Conservation (phyloP, 2,113 vertebrate genomes). For the Synchiropus splendidus region DNA sequence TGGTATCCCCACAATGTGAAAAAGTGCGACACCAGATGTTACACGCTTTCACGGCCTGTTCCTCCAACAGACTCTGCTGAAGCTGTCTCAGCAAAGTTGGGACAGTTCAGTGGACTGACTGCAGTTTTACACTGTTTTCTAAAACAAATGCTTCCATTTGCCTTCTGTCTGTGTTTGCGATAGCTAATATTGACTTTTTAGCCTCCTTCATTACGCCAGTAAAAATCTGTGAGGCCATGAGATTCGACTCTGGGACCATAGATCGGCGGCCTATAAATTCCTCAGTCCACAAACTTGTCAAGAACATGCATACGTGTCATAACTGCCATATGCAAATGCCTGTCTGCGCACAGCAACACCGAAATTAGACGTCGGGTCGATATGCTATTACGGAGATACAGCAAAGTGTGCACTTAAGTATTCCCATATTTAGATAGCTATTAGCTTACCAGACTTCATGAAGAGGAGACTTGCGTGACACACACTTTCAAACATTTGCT, state of each 20-base stretch:
- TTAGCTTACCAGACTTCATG: slow-evolving; percentile 41
- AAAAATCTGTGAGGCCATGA: slow-evolving; percentile 28
- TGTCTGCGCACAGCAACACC: slow-evolving; percentile 27
- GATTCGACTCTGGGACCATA: slow-evolving; percentile 3
- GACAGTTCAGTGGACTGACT: too few relatives aligned
- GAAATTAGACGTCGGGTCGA: slow-evolving; percentile 40
- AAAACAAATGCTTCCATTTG: too few relatives aligned
- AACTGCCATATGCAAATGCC: slow-evolving; percentile 34
- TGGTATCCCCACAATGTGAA: too few relatives aligned
- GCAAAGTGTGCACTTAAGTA: slow-evolving; percentile 39
- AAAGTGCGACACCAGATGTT: too few relatives aligned
- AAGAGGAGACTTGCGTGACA: slow-evolving; percentile 36
- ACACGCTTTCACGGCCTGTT: too few relatives aligned
- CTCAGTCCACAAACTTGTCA: slow-evolving; percentile 30
- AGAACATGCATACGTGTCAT: slow-evolving; percentile 34
- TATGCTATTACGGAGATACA: slow-evolving; percentile 24
- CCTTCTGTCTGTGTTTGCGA: too few relatives aligned
- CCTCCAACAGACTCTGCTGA: too few relatives aligned
- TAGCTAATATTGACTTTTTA: too few relatives aligned
- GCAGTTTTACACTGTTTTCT: too few relatives aligned
- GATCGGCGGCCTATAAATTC: too few relatives aligned
- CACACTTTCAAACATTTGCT: slow-evolving; percentile 36
- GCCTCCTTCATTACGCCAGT: slow-evolving; percentile 22
- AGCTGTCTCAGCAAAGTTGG: too few relatives aligned
- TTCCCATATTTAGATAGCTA: slow-evolving; percentile 38